Conservation (phyloP, 2,888 invertebrate genomes). For the Acronicta aceris region DNA sequence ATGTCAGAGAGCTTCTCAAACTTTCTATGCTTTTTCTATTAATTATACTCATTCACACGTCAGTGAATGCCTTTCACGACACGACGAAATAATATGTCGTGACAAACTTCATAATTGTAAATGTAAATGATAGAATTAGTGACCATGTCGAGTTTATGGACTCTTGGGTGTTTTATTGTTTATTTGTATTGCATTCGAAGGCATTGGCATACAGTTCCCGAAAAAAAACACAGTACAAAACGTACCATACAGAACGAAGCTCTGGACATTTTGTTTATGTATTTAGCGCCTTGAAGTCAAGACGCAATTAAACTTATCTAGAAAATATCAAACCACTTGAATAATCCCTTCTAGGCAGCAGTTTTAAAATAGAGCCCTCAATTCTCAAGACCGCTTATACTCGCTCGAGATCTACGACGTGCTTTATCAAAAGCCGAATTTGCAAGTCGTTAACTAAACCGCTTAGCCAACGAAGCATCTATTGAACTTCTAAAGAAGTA, state of each 20-base stretch:
- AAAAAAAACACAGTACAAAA: conserved; percentile 6
- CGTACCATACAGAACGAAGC: not conserved
- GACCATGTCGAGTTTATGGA: conserved; percentile 21
- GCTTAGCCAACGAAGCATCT: conserved; percentile 12
- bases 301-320: not conserved
- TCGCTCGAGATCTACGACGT: conserved; percentile 38
- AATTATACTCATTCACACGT: conserved; percentile 62
- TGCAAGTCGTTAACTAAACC: conserved; percentile 26
- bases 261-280: not conserved
- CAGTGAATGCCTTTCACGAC: conserved; percentile 41
- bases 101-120: conserved; percentile 43
- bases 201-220: conserved; percentile 1
- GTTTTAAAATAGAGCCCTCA: conserved; percentile 12
- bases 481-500: conserved; percentile 25
- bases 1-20: conserved; percentile 40
- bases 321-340: not conserved
- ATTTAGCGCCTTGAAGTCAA: not conserved
- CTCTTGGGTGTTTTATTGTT: conserved; percentile 31
- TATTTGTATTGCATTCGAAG: conserved; percentile 30
- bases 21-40: conserved; percentile 57
- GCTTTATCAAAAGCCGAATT: conserved; percentile 42
- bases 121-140: conserved; percentile 43
- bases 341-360: conserved; percentile 4
- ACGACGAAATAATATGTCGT: conserved; percentile 48
- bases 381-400: conserved; percentile 30